Conservation (phyloP, 2,113 vertebrate genomes). For the Collichthys lucidus region DNA sequence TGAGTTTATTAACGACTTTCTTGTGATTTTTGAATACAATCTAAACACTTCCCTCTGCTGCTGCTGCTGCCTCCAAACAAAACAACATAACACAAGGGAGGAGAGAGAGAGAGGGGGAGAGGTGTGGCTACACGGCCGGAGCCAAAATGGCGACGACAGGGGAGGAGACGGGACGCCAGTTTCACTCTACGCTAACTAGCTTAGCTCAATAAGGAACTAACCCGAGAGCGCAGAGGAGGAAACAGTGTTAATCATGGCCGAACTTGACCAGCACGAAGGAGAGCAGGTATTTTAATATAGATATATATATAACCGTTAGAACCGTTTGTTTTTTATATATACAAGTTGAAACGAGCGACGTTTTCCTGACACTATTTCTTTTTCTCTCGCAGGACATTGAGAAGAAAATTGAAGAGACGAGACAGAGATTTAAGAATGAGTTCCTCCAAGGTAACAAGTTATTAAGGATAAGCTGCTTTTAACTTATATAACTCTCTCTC, state of each 20-base stretch:
- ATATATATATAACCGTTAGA: background rate
- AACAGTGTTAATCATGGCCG: conserved; percentile 81
- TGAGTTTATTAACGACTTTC: background rate
- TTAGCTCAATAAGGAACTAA: conserved; percentile 55
- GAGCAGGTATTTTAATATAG: conserved; percentile 75
- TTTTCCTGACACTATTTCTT: conserved; percentile 38
- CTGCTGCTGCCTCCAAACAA: background rate
- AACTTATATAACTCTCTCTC: background rate
- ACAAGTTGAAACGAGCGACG: background rate
- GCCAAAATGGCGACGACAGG: conserved; percentile 66
- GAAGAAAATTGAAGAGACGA: conserved; percentile 87
- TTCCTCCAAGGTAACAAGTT: conserved; percentile 87
- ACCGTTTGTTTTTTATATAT: background rate
- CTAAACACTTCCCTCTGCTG: no score
- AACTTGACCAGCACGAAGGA: conserved; percentile 70
- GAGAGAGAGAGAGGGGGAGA: conserved; percentile 36
- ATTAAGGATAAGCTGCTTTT: conserved; percentile 8
- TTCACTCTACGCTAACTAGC: conserved; percentile 50
- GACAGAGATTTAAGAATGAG: conserved; percentile 90
- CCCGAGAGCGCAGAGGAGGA: conserved; percentile 4
- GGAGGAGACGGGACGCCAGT: conserved; percentile 32
- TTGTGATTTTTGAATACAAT: background rate
- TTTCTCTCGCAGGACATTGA: conserved; percentile 85
- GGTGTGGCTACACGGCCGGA: conserved; percentile 64
- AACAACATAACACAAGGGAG: background rate